These are phyloP conservation scores for Solenopsis fugax DNA, from an alignment of 1,140 invertebrate species.

Conservation along the genomic window DNA sequence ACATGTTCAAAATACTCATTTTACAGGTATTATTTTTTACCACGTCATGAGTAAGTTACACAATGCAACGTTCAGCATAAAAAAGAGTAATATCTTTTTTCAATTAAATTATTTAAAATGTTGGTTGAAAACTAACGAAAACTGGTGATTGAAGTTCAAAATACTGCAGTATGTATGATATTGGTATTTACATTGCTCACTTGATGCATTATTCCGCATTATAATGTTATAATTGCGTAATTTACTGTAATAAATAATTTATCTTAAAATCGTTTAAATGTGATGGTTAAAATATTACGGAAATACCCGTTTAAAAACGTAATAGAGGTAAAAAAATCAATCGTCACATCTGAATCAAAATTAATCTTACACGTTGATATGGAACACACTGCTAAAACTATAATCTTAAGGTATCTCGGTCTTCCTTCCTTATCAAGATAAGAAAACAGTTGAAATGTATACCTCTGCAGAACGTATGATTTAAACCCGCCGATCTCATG, in stretches of 20 bases:
- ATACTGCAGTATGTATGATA: neutral
- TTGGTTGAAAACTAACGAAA: neutral
- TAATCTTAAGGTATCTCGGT: neutral
- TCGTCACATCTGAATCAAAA: neutral
- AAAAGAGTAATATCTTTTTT: slow-evolving; percentile 8
- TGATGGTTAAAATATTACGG: neutral
- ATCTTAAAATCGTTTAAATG: neutral
- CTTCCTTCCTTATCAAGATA: slow-evolving; percentile 13
- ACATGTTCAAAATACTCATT: slow-evolving; percentile 16
- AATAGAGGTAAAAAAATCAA: neutral
- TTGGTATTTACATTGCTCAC: neutral
- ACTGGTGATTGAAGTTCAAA: neutral
- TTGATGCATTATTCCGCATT: neutral
- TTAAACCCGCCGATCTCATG: slow-evolving; percentile 29
- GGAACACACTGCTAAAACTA: neutral
- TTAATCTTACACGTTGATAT: slow-evolving; percentile 30
- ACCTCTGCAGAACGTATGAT: slow-evolving; percentile 20
- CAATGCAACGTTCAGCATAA: neutral
- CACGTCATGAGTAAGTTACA: neutral
- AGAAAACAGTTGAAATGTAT: neutral
- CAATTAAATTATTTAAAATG: slow-evolving; percentile 8
- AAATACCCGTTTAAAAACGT: neutral
- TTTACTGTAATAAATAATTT: neutral
- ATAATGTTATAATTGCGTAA: neutral
- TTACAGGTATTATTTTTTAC: slow-evolving; percentile 1